Percentiles rank a stretch among this genome's conserved stretches.
These are phyloP conservation scores for Drosophila paramelanica DNA, from an alignment of 2,888 invertebrate genomes.

Conservation along the genomic window DNA sequence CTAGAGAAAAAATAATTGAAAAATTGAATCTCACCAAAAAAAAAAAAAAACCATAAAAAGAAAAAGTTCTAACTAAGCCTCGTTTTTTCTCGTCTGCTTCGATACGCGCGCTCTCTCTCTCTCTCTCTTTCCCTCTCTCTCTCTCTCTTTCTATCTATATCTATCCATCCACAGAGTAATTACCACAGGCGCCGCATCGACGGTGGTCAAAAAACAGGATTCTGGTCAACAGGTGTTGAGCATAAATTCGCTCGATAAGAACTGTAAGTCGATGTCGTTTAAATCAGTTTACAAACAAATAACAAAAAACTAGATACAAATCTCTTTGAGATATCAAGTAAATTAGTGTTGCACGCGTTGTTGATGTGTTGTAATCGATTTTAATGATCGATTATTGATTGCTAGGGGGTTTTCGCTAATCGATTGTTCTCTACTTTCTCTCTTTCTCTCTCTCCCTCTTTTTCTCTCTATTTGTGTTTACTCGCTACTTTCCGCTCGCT, in stretches of 20 bases:
- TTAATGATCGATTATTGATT: constrained; percentile 33
- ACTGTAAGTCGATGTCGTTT: constrained; percentile 83
- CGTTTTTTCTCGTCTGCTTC: constrained; percentile 52
- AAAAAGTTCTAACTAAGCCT: constrained; percentile 50
- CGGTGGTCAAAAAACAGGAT: constrained; percentile 85
- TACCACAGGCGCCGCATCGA: constrained; percentile 83
- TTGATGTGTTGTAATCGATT: constrained; percentile 69
- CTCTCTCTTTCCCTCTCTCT: constrained; percentile 19
- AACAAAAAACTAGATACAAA: constrained; percentile 7
- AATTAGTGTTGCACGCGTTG: constrained; percentile 76
- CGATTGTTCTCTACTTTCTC: constrained; percentile 67
- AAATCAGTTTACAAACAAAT: constrained; percentile 6
- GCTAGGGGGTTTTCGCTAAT: constrained; percentile 66
- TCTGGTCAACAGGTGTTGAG: constrained; percentile 84
- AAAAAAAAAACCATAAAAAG: constrained; percentile 18
- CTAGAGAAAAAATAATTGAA: constrained; percentile 4
- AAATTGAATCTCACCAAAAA: constrained; percentile 23
- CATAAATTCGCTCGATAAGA: constrained; percentile 85
- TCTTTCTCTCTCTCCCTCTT: constrained; percentile 47
- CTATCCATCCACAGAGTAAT: constrained; percentile 82
- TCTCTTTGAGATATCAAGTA: constrained; percentile 52
- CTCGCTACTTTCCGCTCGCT: constrained; percentile 60
- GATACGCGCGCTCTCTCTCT: constrained; percentile 42
- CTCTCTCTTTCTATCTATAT: constrained; percentile 50
- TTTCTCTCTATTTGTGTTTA: constrained; percentile 37